phyloP scores from a whole-genome alignment of 2,797 vertebrate species.

The Pangasius djambal region DNA sequence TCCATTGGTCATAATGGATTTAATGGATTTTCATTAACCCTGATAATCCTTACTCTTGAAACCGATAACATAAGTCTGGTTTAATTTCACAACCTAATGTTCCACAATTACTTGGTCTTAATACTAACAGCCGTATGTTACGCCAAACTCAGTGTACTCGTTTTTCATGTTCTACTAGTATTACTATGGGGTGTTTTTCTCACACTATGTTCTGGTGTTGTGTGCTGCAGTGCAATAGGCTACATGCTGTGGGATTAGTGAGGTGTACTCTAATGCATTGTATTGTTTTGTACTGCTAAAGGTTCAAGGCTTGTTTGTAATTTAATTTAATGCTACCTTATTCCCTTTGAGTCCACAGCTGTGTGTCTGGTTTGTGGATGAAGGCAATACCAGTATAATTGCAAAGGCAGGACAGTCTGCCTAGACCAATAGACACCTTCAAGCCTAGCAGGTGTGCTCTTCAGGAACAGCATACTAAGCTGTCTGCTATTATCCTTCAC shows the following conservation, averaged over 20 bases:
- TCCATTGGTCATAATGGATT: background rate
- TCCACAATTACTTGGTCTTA: background rate
- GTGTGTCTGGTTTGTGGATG: conserved; percentile 32
- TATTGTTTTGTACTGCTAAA: background rate
- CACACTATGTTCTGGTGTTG: background rate
- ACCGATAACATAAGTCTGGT: background rate
- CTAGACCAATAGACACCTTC: conserved; percentile 18
- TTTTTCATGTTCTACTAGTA: background rate
- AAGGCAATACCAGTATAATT: conserved; percentile 17
- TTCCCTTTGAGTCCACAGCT: conserved; percentile 27
- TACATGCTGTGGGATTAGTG: background rate
- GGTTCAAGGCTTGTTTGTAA: conserved; percentile 18
- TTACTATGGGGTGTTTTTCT: background rate
- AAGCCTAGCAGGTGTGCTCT: background rate
- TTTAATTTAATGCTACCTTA: conserved; percentile 32
- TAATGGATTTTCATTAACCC: background rate
- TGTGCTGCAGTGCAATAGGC: background rate
- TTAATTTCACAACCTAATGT: background rate
- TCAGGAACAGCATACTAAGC: background rate
- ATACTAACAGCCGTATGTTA: background rate
- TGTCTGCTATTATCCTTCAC: background rate
- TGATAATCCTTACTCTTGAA: background rate
- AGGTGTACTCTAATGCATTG: background rate
- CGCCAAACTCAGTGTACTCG: background rate
- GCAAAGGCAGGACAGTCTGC: conserved; percentile 23